A percentile compares a stretch with the other conserved stretches of the same genome.
These are phyloP conservation scores for Hyalella azteca DNA, from an alignment of 2,888 invertebrate species.

Conservation along the genomic window DNA sequence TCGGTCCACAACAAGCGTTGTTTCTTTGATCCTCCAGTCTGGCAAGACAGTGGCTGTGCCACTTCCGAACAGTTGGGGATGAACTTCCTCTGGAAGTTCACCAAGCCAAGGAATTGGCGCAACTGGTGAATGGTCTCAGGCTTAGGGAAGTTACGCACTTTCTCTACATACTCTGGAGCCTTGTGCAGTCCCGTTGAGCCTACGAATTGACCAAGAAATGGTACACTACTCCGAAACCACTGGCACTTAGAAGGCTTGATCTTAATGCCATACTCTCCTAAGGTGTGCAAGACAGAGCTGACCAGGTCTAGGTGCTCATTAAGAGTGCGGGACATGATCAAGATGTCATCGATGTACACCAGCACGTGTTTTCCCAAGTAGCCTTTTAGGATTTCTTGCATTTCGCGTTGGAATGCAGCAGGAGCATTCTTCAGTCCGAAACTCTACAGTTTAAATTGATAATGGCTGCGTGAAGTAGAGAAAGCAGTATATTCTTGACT, in stretches of 20 bases:
- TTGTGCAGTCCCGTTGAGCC: neutral
- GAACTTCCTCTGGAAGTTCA: slow-evolving; percentile 22
- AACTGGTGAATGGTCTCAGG: neutral
- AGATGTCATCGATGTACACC: neutral
- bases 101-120: neutral
- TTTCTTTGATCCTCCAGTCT: neutral
- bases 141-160: neutral
- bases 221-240: neutral
- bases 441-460: neutral
- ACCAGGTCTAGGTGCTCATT: neutral
- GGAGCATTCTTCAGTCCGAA: neutral
- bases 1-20: neutral
- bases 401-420: neutral
- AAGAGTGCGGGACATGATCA: neutral
- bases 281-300: neutral
- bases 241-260: no score
- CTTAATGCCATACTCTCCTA: neutral
- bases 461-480: neutral
- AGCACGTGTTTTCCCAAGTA: neutral
- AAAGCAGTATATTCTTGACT: neutral
- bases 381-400: neutral
- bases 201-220: neutral
- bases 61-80: neutral
- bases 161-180: neutral
- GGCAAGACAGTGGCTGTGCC: neutral